Base-by-base conservation (phyloP, 2,888 invertebrate species). In the Cerastoderma edule region DNA sequence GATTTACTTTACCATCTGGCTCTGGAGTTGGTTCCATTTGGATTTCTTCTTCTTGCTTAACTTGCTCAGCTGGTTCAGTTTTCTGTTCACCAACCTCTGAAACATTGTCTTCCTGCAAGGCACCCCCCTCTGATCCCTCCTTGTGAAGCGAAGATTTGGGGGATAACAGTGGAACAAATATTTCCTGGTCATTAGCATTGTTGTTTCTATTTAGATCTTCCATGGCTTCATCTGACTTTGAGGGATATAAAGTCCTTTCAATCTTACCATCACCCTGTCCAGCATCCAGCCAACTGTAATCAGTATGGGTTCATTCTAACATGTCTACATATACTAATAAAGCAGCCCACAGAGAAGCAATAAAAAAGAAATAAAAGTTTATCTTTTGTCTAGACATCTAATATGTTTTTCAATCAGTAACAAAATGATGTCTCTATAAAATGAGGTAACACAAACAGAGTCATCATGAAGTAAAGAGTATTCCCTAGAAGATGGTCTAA, bases 231-330 rank as follows among this genome's bases (percentile, higher is more conserved):
- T 39, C 69, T n/a, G 64, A 54, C 39, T 39, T 32, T 27, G 63
- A 33, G 10, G 73, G 63, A 32, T 75, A 53, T 53, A 90, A 64
- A 13, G 84, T 87, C 71, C 90, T 84, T 72, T 88, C 89, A 53
- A 84, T 88, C 54, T 83, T 76, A 24, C 88, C 87, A 79, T 92
- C 92, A 65, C 87, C 92, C 68, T 91, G 89, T 16, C 88, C 89
- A 60, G 85, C 88, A 79, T 92, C 92, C 30, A 93, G 80, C 92
- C 92, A 93, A 66, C 92, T 91, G 72, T 27, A 70, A 66, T 13
- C 19, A 32, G 16, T 8, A n/a, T n/a, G n/a, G n/a, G n/a, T n/a
- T n/a, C n/a, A n/a, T n/a, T n/a, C n/a, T n/a, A n/a, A n/a, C n/a
- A n/a, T n/a, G n/a, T n/a, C n/a, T n/a, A n/a, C n/a, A n/a, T n/a